phyloP scores from a whole-genome alignment of 2,888 invertebrate genomes.

The Myopa testacea region DNA sequence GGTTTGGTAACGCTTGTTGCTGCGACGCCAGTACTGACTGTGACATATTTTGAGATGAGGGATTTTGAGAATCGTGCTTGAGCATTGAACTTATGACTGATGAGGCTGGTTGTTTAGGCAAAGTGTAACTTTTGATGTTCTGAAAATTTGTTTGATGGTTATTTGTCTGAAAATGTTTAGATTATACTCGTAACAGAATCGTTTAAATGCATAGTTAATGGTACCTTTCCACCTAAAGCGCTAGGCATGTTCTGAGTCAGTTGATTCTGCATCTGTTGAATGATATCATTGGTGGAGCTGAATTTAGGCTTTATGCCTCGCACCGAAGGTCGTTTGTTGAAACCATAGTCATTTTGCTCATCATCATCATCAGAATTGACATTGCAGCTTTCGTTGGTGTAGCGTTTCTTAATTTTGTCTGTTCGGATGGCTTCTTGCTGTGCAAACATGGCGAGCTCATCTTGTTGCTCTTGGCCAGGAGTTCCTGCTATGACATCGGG shows the following conservation, averaged over 20 bases:
- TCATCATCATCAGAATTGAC: conserved; percentile 73
- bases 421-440: conserved; percentile 86
- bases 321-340: conserved; percentile 89
- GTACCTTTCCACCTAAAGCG: conserved; percentile 52
- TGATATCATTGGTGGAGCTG: conserved; percentile 82
- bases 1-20: conserved; percentile 47
- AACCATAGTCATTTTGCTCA: conserved; percentile 90
- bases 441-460: conserved; percentile 86
- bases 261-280: conserved; percentile 84
- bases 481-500: conserved; percentile 82
- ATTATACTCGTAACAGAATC: not conserved
- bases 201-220: not conserved
- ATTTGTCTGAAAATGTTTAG: conserved; percentile 49
- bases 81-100: conserved; percentile 44
- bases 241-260: conserved; percentile 66
- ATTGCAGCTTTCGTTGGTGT: conserved; percentile 70
- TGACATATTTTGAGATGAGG: conserved; percentile 59
- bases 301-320: conserved; percentile 90
- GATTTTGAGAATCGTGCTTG: conserved; percentile 57
- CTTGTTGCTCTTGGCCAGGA: conserved; percentile 74
- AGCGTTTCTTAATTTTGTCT: conserved; percentile 83
- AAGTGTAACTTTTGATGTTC: conserved; percentile 62
- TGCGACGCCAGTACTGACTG: conserved; percentile 43
- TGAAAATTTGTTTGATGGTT: conserved; percentile 56
- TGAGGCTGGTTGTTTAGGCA: conserved; percentile 58